A percentile compares a stretch with the other conserved stretches of the same genome.
Conservation (phyloP, 2,797 vertebrate genomes). For the Pygocentrus nattereri region DNA sequence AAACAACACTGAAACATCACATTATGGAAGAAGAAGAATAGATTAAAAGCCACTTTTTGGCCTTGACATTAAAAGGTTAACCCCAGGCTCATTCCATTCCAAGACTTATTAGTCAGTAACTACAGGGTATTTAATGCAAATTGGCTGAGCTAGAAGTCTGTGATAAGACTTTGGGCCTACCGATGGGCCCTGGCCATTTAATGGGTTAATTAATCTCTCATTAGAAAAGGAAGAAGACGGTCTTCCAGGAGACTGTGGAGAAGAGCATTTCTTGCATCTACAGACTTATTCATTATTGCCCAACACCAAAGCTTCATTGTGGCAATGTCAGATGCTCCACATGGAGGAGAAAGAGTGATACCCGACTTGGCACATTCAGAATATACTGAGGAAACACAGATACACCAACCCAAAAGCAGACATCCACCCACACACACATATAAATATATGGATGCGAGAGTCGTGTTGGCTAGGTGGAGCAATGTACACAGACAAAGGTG, state of each 20-base stretch:
- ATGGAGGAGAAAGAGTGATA: not conserved
- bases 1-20: no score
- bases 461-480: conserved; percentile 4
- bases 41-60: no score
- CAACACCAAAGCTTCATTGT: not conserved
- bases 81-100: no score
- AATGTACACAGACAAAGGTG: conserved; percentile 15
- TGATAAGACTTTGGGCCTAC: no score
- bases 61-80: no score
- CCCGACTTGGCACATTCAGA: not conserved
- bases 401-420: not conserved
- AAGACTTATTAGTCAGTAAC: no score
- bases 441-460: not conserved
- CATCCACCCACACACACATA: conserved; percentile 3
- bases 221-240: no score
- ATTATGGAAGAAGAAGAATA: no score
- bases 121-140: no score
- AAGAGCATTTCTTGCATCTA: not conserved
- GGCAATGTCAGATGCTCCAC: not conserved
- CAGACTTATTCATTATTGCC: not conserved
- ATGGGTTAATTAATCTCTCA: no score
- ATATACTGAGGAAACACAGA: not conserved
- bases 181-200: no score
- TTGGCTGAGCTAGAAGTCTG: no score
- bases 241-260: not conserved